phyloP scores from a whole-genome alignment of 2,888 invertebrate species.

The Netelia inedita region DNA sequence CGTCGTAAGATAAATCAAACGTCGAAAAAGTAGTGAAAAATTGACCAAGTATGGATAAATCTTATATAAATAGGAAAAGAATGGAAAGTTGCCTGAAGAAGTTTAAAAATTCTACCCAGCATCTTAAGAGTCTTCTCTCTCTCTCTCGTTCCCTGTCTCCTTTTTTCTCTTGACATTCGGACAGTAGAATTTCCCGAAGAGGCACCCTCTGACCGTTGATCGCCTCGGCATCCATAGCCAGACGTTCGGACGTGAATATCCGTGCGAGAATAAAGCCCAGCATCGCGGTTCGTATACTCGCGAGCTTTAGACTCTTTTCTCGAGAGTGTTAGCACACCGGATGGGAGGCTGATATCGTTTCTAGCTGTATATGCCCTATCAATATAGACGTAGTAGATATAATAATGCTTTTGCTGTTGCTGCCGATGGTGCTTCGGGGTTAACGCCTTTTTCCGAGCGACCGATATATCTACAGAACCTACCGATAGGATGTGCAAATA shows the following conservation, averaged over 20 bases:
- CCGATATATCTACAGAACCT: slow-evolving; percentile 51
- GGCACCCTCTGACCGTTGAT: slow-evolving; percentile 17
- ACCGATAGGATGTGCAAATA: slow-evolving; percentile 25
- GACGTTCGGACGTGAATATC: slow-evolving; percentile 46
- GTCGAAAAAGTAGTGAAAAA: too few species aligned
- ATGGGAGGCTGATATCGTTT: slow-evolving; percentile 56
- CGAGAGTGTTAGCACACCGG: slow-evolving; percentile 39
- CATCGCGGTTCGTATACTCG: neutral
- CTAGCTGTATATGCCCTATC: slow-evolving; percentile 9
- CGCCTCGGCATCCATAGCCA: neutral
- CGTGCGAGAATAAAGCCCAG: slow-evolving; percentile 41
- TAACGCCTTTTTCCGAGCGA: slow-evolving; percentile 46
- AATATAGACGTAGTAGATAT: slow-evolving; percentile 15
- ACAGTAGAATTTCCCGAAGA: slow-evolving; percentile 35
- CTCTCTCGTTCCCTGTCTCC: neutral
- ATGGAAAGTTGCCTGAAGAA: neutral
- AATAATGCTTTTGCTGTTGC: slow-evolving; percentile 24
- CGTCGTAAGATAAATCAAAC: too few species aligned
- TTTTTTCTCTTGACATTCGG: neutral
- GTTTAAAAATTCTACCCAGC: slow-evolving; percentile 6
- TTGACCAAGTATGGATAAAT: too few species aligned
- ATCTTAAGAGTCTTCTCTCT: neutral
- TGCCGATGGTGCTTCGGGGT: slow-evolving; percentile 42
- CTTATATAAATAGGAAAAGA: neutral
- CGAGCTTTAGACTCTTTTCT: slow-evolving; percentile 46